Evolutionary conservation across 2,113 vertebrate species (phyloP), one percentile per base, ranked within the genome.

Genomic region (Prunella fulvescens): DNA sequence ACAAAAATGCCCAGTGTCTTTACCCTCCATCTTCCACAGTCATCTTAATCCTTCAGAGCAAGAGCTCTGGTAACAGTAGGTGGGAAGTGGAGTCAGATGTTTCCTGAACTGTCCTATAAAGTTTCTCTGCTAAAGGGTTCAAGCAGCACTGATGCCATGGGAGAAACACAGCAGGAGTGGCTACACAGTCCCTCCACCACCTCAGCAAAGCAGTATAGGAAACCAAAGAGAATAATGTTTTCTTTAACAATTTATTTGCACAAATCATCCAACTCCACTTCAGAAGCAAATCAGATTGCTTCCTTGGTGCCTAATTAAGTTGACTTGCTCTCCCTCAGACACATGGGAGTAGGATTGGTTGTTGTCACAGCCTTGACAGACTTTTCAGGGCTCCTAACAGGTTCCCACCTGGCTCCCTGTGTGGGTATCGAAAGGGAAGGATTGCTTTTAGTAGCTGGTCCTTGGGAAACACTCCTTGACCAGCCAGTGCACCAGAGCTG

Each of bases 281-380:
- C 35, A 61, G 45, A 57, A 88, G 42, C 31, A 70, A 85, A 88
- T 48, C 42, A 70, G 10, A 19, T 78, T 6, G 1, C 28, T 81
- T 73, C 37, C 31, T 42, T 31, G 9, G 24, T 53, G 47, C 24
- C 50, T 73, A 56, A 44, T 44, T 69, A 77, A 70, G 45, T 16
- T 1, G 4, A 35, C 26, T 26, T 56, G 24, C 50, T 81, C 58
- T 93, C 15, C 57, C 33, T 76, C 0, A 0, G 42, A 71, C 25
- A n/a, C 10, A 11, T 3, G 8, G 33, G 35, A 33, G 23, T 1
- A 3, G 45, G n/a, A 61, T 6, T 2, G 0, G 53, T 44, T 74
- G 31, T 16, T 66, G 19, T 66, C 51, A 86, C 37, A 73, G 61
- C 24, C 31, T 35, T 6, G 4, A 61, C 18, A 66, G 37, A 57